Evolutionary conservation across 2,113 vertebrate genomes (phyloP), one percentile per base, ranked within the genome.

Genomic region (Pyxicephalus adspersus): DNA sequence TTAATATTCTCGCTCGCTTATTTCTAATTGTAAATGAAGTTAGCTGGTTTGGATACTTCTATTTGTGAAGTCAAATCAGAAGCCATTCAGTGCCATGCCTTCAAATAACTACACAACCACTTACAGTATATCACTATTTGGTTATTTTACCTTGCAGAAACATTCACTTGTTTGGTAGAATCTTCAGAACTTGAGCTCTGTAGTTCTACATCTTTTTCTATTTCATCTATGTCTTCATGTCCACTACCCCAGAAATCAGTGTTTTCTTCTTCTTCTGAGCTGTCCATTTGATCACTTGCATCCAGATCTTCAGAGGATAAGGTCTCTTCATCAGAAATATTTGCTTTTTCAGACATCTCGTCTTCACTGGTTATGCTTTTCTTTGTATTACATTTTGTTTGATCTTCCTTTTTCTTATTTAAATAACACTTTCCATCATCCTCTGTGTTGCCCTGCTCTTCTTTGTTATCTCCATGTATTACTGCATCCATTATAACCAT

Each of bases 261-360:
- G 26, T 77, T 77, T n/a, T 55, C 50, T 54, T 76, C 58, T 23
- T 64, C 58, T 11, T 80, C 77, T 54, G 34, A 72, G 22, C 18
- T 17, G 31, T 80, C 65, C 4, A 5, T 25, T 23, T 22, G 25
- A 15, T 67, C 76, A 28, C 15, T 8, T 67, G 58, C 64, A 19
- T 76, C 72, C 11, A 45, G 52, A 7, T 77, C 25, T 54, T 29
- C 13, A 45, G 9, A 66, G 22, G 17, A 66, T 38, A 34, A 45
- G 16, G 45, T 28, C 18, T 67, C 64, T 45, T 22, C 34, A 13
- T 51, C 34, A 25, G 51, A 64, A 55, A 25, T 64, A 20, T 31
- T 19, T 57, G 55, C 2, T 17, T 7, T n/a, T 3, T 29, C 13
- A 34, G 25, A 25, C 19, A 54, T 29, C 26, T 77, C 50, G 20